Evolutionary conservation across 2,113 vertebrate genomes (phyloP), one percentile per base, ranked within the genome.

Genomic region (Callithrix jacchus): DNA sequence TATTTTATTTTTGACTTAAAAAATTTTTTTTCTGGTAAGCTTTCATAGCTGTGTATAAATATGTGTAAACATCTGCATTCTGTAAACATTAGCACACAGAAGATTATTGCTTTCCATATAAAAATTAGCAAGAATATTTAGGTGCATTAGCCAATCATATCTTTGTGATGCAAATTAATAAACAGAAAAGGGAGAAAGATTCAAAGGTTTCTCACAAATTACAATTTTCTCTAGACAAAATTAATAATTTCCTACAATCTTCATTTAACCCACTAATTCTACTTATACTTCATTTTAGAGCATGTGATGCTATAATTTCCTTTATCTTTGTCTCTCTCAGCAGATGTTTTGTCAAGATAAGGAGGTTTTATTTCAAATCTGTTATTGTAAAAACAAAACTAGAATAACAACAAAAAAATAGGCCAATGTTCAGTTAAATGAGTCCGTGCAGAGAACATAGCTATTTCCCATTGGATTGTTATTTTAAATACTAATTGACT

Each of bases 401-500:
- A 83, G 3, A 84, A 49, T 81, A 79, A 40, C 25, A 68, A 64
- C n/a, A 89, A 66, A 58, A 10, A 4, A 76, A 82, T 37, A 73
- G 17, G 16, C 16, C 49, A 10, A 89, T 84, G 1, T 3, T 18
- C n/a, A 76, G 0, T 76, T 93, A 93, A 18, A 54, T 32, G 13
- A 58, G 9, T 1, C n/a, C 96, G 0, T 66, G 20, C 27, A 56
- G 0, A 47, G 18, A 40, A 81, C 3, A 58, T 17, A 1, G 12
- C 2, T 77, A n/a, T 54, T 87, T 83, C 61, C 17, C 10, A 23
- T 0, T 32, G 7, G 7, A 49, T 1, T 37, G 30, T 58, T 86
- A 85, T 90, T 97, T 98, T 74, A 91, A 94, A 64, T 32, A 21
- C 6, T 20, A 77, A 10, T 87, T 93, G 87, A 89, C 2, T 84